These are phyloP conservation scores for Sardina pilchardus DNA, from an alignment of 2,113 vertebrate genomes.

Conservation along the genomic window DNA sequence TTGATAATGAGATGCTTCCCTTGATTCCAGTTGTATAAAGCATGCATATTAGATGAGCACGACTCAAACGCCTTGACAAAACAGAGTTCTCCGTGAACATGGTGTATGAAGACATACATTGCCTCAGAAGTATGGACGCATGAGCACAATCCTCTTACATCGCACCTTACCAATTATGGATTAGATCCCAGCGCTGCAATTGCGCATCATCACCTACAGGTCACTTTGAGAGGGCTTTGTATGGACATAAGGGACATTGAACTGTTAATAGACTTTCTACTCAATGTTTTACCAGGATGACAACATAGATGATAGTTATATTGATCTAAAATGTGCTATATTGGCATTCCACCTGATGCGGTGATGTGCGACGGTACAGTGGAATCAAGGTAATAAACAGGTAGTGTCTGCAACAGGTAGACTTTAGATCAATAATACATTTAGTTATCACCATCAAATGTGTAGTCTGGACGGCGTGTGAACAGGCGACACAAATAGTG, in stretches of 20 bases:
- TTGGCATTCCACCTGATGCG: not conserved
- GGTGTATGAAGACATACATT: slow-evolving; percentile 14
- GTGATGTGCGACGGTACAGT: not conserved
- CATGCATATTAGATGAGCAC: not conserved
- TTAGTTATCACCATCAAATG: not conserved
- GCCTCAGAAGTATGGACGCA: slow-evolving; percentile 48
- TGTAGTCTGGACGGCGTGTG: not conserved
- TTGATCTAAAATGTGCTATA: slow-evolving; percentile 19
- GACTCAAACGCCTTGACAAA: not conserved
- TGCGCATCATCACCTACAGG: slow-evolving; percentile 63
- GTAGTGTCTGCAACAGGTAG: not conserved
- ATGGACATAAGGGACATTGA: slow-evolving; percentile 52
- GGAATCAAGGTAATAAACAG: not conserved
- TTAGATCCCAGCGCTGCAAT: slow-evolving; percentile 65
- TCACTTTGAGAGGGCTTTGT: slow-evolving; percentile 73
- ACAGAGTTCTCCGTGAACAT: not conserved
- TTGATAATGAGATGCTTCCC: not conserved
- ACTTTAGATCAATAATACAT: not conserved
- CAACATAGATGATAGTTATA: not conserved
- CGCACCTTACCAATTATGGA: slow-evolving; percentile 69
- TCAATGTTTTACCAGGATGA: not conserved
- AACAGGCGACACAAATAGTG: not conserved
- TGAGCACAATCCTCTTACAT: slow-evolving; percentile 77
- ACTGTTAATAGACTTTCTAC: slow-evolving; percentile 31
- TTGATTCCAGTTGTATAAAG: not conserved